A percentile compares a stretch with the other conserved stretches of the same genome.
Conservation (phyloP, 2,113 vertebrate genomes). For the Oncorhynchus masou region DNA sequence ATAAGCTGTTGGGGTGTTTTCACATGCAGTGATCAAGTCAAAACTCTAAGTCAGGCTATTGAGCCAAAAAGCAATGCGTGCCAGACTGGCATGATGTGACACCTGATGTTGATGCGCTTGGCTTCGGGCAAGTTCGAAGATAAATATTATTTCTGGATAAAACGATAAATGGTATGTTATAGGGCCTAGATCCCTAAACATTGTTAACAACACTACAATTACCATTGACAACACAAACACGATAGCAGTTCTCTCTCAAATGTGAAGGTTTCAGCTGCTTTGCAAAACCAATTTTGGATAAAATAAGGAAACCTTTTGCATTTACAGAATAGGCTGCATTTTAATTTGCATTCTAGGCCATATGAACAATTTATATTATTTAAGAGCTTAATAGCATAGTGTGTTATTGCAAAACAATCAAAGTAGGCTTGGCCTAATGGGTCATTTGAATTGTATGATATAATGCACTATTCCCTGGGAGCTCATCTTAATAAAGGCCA, state of each 20-base stretch:
- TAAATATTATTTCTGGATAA: not conserved
- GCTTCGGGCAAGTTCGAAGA: constrained; percentile 31
- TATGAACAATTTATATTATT: too few relatives aligned
- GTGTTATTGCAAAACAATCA: too few relatives aligned
- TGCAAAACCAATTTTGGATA: too few relatives aligned
- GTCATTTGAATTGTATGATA: too few relatives aligned
- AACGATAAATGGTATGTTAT: not conserved
- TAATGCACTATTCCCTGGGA: too few relatives aligned
- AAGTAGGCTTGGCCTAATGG: too few relatives aligned
- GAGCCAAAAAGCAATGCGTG: constrained; percentile 28
- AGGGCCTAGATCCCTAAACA: not conserved
- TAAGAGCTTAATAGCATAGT: too few relatives aligned
- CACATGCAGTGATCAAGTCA: not conserved
- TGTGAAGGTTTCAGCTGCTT: too few relatives aligned
- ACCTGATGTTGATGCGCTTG: constrained; percentile 38
- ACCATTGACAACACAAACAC: not conserved
- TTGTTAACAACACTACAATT: not conserved
- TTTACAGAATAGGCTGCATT: too few relatives aligned
- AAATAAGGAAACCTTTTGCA: too few relatives aligned
- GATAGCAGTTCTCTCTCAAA: not conserved
- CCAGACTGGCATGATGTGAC: constrained; percentile 61
- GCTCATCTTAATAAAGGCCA: too few relatives aligned
- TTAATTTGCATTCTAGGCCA: too few relatives aligned
- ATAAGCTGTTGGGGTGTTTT: not conserved
- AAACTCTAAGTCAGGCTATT: not conserved